Conservation (phyloP, 2,797 vertebrate genomes). For the Melanotaenia nigrans region DNA sequence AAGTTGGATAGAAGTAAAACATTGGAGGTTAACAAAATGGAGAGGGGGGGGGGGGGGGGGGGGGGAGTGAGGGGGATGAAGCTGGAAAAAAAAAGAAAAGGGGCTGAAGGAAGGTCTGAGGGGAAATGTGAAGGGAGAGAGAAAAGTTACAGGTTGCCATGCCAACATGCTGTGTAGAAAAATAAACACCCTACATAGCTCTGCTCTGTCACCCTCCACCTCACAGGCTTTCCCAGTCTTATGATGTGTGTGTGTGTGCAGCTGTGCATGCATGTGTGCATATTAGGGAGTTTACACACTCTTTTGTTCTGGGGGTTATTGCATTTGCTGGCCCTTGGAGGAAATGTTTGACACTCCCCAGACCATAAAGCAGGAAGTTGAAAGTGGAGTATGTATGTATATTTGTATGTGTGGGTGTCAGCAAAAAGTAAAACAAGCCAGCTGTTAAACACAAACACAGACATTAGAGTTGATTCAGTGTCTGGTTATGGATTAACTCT, state of each 20-base stretch:
- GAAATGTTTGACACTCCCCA: slow-evolving; percentile 75
- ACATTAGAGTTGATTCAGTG: slow-evolving; percentile 45
- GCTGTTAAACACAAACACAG: slow-evolving; percentile 62
- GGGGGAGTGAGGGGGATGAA: background rate
- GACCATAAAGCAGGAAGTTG: slow-evolving; percentile 76
- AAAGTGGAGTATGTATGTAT: slow-evolving; percentile 49
- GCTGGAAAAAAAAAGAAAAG: slow-evolving; percentile 26
- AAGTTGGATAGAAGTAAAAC: slow-evolving; percentile 53
- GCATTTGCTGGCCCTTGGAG: slow-evolving; percentile 53
- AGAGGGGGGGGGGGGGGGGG: background rate
- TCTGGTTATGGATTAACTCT: slow-evolving; percentile 59
- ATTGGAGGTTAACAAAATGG: background rate
- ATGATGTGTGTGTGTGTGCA: slow-evolving; percentile 21
- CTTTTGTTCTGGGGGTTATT: slow-evolving; percentile 59
- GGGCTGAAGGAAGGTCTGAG: slow-evolving; percentile 42
- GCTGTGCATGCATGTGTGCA: slow-evolving; percentile 16
- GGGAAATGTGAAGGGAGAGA: slow-evolving; percentile 34
- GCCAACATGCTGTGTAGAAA: slow-evolving; percentile 62
- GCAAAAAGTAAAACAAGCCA: slow-evolving; percentile 42
- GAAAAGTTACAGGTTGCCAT: slow-evolving; percentile 71
- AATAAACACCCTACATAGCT: slow-evolving; percentile 72
- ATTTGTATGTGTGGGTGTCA: slow-evolving; percentile 52
- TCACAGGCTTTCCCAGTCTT: slow-evolving; percentile 33
- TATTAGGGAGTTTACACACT: slow-evolving; percentile 25
- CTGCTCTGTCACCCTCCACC: slow-evolving; percentile 58